Conservation (phyloP, 2,113 vertebrate genomes). For the Phrynocephalus versicolor region DNA sequence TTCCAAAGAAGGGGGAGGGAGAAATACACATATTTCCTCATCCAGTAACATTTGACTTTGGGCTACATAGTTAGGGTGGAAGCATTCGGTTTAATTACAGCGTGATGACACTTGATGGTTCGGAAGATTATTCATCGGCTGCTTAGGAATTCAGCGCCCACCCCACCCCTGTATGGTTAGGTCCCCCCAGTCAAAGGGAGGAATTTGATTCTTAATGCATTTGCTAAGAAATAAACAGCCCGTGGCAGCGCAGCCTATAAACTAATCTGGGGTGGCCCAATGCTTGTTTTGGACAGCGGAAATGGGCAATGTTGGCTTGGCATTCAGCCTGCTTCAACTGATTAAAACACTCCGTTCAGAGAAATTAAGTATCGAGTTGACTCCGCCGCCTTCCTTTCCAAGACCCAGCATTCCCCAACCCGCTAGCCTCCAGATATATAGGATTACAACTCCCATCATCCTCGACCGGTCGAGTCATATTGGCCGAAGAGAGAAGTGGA, state of each 20-base stretch:
- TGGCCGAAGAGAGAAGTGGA: background rate
- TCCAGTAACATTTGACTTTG: constrained; percentile 21
- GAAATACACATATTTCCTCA: constrained; percentile 14
- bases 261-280: background rate
- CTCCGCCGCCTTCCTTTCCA: constrained; percentile 23
- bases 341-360: constrained; percentile 8
- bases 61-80: constrained; percentile 45
- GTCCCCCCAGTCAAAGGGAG: constrained; percentile 45
- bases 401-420: background rate
- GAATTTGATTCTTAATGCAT: constrained; percentile 25
- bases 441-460: too few relatives aligned
- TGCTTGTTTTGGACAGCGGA: background rate
- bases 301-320: background rate
- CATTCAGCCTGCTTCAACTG: background rate
- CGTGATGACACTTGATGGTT: constrained; percentile 66
- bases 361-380: constrained; percentile 29
- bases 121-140: constrained; percentile 63
- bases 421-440: constrained; percentile 1
- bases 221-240: too few relatives aligned
- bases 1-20: background rate
- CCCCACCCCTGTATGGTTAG: constrained; percentile 45
- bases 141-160: constrained; percentile 55
- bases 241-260: too few relatives aligned
- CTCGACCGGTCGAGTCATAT: background rate
- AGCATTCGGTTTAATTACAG: constrained; percentile 70